phyloP scores from a whole-genome alignment of 2,888 invertebrate species.

The Camponotus fellah region DNA sequence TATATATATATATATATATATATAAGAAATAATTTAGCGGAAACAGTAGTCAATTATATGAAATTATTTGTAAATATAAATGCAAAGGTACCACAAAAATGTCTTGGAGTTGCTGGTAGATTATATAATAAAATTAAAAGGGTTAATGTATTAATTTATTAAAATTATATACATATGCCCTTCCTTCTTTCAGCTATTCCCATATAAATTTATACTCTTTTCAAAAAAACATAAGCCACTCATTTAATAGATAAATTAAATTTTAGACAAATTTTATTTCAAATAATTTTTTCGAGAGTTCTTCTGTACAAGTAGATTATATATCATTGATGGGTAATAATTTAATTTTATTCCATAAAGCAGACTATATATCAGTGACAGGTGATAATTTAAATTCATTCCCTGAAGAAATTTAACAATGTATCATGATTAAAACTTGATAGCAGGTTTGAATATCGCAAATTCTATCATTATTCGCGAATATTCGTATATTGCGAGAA shows the following conservation, averaged over 20 bases:
- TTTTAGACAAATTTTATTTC: neutral
- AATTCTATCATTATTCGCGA: neutral
- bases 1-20: too few species aligned
- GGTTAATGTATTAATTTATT: too few species aligned
- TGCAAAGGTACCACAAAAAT: too few species aligned
- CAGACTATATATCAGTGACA: neutral
- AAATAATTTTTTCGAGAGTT: conserved; percentile 1
- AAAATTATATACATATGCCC: neutral
- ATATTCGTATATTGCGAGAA: neutral
- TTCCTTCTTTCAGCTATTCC: too few species aligned
- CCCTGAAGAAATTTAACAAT: neutral
- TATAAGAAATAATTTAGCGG: too few species aligned
- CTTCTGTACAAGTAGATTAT: neutral
- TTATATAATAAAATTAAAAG: too few species aligned
- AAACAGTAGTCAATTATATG: too few species aligned
- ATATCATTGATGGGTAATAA: neutral
- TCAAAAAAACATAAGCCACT: neutral
- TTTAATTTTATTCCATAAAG: neutral
- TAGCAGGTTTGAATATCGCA: neutral
- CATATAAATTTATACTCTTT: neutral
- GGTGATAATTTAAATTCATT: neutral
- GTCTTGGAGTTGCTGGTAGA: too few species aligned
- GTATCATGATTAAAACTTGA: neutral
- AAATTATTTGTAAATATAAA: too few species aligned
- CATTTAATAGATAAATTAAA: neutral